Conservation (phyloP, 2,113 vertebrate genomes). For the Rallus limicola region DNA sequence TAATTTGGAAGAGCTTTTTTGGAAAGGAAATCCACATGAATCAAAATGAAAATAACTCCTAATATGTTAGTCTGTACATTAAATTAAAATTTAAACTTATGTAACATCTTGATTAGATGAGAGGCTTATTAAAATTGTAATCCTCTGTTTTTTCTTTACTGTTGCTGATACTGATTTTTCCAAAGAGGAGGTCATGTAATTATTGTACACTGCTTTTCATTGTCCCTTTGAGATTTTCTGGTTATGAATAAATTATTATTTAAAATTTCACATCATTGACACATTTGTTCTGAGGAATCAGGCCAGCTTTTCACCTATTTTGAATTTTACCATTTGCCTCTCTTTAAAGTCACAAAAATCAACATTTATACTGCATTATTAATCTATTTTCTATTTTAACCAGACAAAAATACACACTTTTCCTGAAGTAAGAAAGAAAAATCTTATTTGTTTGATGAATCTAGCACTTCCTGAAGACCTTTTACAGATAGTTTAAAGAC, state of each 20-base stretch:
- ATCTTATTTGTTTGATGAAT: neutral
- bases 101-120: neutral
- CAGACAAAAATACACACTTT: neutral
- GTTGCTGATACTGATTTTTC: neutral
- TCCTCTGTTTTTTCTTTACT: neutral
- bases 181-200: neutral
- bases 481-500: neutral
- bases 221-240: neutral
- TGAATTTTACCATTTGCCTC: neutral
- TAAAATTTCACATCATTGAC: neutral
- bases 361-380: neutral
- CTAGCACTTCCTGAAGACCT: neutral
- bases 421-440: neutral
- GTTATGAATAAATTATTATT: constrained; percentile 1
- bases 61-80: neutral
- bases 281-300: neutral
- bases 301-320: neutral
- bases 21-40: neutral
- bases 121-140: neutral
- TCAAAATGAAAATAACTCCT: neutral
- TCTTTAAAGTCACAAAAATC: neutral
- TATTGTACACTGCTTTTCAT: neutral
- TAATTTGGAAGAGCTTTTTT: neutral
- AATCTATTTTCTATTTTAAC: neutral
- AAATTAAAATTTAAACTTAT: neutral